phyloP scores from a whole-genome alignment of 2,797 vertebrate species.

The Gallinago solitaria region DNA sequence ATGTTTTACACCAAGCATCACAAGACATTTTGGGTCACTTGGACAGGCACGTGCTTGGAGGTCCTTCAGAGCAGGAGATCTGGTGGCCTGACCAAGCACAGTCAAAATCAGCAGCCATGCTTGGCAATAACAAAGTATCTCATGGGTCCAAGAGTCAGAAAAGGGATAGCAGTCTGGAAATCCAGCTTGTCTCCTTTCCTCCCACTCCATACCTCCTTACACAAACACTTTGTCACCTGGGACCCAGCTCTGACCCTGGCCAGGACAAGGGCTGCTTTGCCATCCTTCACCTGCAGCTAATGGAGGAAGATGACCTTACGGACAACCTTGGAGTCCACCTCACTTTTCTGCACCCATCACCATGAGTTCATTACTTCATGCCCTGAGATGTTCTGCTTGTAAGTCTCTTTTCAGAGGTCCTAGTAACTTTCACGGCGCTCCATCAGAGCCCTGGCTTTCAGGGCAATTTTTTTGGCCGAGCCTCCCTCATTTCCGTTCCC shows the following conservation, averaged over 20 bases:
- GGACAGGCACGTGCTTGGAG: fast-evolving
- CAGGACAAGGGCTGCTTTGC: not conserved
- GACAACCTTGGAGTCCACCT: not conserved
- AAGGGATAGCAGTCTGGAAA: not conserved
- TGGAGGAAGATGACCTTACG: not conserved
- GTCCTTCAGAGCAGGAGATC: not conserved
- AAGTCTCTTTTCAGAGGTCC: not conserved
- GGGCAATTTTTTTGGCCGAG: not conserved
- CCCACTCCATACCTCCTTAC: not conserved
- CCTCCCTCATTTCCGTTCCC: not conserved
- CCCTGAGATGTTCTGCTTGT: not conserved
- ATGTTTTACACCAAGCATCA: not conserved
- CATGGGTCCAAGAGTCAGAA: not conserved
- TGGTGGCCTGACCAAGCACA: not conserved
- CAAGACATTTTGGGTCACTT: not conserved
- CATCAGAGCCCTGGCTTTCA: not conserved
- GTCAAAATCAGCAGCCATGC: not conserved
- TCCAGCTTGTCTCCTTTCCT: not conserved
- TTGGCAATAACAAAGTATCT: not conserved
- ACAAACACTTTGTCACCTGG: not conserved
- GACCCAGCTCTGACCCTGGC: not conserved
- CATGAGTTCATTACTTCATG: not conserved
- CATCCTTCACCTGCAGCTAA: not conserved
- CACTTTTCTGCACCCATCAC: not conserved
- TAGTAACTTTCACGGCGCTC: not conserved